Evolutionary conservation across 1,140 invertebrate species (phyloP), one percentile per base, ranked within the genome.

Genomic region (Bombyx mori): DNA sequence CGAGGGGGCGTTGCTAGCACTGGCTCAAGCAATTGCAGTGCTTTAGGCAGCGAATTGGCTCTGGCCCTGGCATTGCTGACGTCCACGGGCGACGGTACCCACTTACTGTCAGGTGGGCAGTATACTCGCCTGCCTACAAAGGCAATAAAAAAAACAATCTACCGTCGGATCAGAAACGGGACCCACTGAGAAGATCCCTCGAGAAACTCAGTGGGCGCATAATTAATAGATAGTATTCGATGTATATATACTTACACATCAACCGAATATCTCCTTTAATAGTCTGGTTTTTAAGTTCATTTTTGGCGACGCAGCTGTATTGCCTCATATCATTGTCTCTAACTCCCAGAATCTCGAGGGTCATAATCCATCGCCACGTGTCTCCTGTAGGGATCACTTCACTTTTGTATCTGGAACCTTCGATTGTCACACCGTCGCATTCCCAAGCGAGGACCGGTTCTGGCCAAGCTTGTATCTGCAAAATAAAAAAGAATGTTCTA

Each of bases 361-460:
- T 90, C 94, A 96, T 96, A 71, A 89, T 90, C 53, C 91, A 88
- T 6, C 84, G 68, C 79, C 84, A 89, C 1, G 82, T 71, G 12
- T 83, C 80, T 26, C 74, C 82, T 9, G 86, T 92, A 61, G 91
- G 89, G 49, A 82, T 82, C 57, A 91, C 90, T 54, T 92, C 90
- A 8, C 92, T 92, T 58, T 89, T 89, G 75, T 94, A 94, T 71
- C 94, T 93, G 3, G 92, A 89, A 12, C 90, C 89, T 75, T 94
- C 91, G 1, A 96, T 72, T 7, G 96, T 91, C 53, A 92, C 89
- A n/a, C 93, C 93, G 60, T 96, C 94, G 44, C 91, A 89, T 73
- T 96, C 94, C 97, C 97, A 98, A 69, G 95, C 95, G 54, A 92
- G 91, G 1, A 96, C 89, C 0, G 95, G 92, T 67, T 95, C 93